phyloP scores from a whole-genome alignment of 2,888 invertebrate species.

The Pachliopta kotzebuea region DNA sequence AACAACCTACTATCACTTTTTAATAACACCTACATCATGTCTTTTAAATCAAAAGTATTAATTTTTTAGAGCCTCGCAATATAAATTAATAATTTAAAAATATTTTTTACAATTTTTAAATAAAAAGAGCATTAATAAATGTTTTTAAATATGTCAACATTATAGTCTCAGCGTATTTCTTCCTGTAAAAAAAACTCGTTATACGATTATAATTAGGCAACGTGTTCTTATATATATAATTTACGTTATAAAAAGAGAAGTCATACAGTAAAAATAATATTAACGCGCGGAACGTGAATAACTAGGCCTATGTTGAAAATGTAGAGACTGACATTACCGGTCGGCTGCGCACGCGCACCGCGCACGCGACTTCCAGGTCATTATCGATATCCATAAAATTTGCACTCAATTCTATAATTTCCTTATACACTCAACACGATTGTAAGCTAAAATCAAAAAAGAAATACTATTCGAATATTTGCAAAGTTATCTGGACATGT shows the following conservation, averaged over 20 bases:
- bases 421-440: slow-evolving; percentile 33
- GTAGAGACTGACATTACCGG: slow-evolving; percentile 38
- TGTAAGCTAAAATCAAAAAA: neutral
- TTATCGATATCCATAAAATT: slow-evolving; percentile 47
- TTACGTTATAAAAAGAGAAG: neutral
- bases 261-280: slow-evolving; percentile 18
- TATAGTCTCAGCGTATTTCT: neutral
- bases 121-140: neutral
- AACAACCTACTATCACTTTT: neutral
- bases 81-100: neutral
- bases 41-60: neutral
- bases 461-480: neutral
- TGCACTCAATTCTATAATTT: slow-evolving; percentile 46
- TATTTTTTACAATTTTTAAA: neutral
- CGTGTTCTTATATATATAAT: neutral
- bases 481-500: neutral
- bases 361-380: slow-evolving; percentile 49
- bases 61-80: neutral
- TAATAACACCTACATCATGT: neutral
- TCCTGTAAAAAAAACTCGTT: too few species aligned
- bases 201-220: neutral
- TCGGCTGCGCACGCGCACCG: slow-evolving; percentile 35
- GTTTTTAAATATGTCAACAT: neutral
- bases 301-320: slow-evolving; percentile 48
- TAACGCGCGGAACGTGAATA: slow-evolving; percentile 34